phyloP scores from a whole-genome alignment of 2,888 invertebrate genomes.

The Oscheius myriophilus region DNA sequence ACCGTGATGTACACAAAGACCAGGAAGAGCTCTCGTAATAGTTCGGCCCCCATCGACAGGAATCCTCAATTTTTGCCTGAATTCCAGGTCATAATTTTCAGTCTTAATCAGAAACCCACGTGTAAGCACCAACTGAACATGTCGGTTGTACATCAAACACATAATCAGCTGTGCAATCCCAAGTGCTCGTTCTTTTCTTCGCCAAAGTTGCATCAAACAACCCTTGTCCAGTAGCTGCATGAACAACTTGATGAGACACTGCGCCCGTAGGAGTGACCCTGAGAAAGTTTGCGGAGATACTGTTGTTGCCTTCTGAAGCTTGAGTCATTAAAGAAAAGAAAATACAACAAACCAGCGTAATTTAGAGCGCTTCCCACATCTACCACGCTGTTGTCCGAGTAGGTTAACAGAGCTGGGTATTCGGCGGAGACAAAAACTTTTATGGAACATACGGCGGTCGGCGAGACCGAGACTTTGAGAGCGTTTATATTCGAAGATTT shows the following conservation, averaged over 20 bases:
- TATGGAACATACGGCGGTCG: neutral
- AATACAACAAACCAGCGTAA: neutral
- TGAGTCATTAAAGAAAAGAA: neutral
- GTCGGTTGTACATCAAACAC: neutral
- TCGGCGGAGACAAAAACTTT: conserved; percentile 3
- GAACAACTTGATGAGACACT: too few species aligned
- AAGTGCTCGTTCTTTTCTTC: too few species aligned
- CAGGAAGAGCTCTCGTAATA: conserved; percentile 1
- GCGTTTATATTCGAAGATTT: neutral
- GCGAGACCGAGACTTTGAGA: neutral
- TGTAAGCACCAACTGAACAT: neutral
- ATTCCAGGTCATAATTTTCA: too few species aligned
- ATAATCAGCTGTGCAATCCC: neutral
- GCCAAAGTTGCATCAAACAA: too few species aligned
- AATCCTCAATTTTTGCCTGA: neutral
- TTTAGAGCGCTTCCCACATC: conserved; percentile 4
- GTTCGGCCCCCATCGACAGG: neutral
- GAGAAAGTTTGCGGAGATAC: neutral
- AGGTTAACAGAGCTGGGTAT: neutral
- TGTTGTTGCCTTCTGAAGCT: conserved; percentile 5
- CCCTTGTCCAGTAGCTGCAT: too few species aligned
- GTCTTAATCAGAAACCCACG: too few species aligned
- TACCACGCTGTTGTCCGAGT: neutral
- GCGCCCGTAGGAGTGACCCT: neutral
- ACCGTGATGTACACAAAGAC: conserved; percentile 8